Evolutionary conservation across 2,797 vertebrate genomes (phyloP), one percentile per base, ranked within the genome.

Genomic region (Sparidentex hasta): DNA sequence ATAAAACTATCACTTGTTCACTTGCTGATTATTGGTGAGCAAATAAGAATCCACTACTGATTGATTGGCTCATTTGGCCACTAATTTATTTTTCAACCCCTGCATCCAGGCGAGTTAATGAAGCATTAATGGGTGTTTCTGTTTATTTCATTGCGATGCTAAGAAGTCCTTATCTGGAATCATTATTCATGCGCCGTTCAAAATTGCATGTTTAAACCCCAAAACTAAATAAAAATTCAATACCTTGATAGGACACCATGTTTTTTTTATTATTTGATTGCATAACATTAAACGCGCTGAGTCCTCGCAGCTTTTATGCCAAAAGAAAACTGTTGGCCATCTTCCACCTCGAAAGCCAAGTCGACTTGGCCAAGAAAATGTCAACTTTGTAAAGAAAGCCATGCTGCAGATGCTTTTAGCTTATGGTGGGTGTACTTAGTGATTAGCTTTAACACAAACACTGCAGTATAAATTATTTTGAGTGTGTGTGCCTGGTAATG

Each of bases 311-410:
- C 88, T 90, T 94, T 89, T 76, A 88, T 88, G 91, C 91, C 87
- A 87, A 89, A 85, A 82, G 81, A 90, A 93, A 65, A 89, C 88
- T 65, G 81, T 93, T 96, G 95, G 95, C 94, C 82, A 75, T 77
- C 78, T 85, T 95, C 95, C 95, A 94, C 88, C 66, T 54, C 69
- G 76, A 89, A 88, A 85, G 83, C 27, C 87, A 58, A 91, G 90
- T 87, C 69, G 84, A 88, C 87, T 92, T 87, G 87, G 95, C 95
- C 94, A 95, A 95, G 94, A 95, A 95, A 88, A 90, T 95, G 95
- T 95, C 95, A 95, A 85, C 82, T 89, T 87, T 58, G 65, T 90
- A 90, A 91, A 94, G 88, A 73, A 90, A 92, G 88, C 91, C 84
- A 88, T 87, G 91, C 87, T 92, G 91, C 92, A 91, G 90, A 93